These are phyloP conservation scores for Acleris laterana DNA, from an alignment of 2,888 invertebrate species.

Conservation along the genomic window DNA sequence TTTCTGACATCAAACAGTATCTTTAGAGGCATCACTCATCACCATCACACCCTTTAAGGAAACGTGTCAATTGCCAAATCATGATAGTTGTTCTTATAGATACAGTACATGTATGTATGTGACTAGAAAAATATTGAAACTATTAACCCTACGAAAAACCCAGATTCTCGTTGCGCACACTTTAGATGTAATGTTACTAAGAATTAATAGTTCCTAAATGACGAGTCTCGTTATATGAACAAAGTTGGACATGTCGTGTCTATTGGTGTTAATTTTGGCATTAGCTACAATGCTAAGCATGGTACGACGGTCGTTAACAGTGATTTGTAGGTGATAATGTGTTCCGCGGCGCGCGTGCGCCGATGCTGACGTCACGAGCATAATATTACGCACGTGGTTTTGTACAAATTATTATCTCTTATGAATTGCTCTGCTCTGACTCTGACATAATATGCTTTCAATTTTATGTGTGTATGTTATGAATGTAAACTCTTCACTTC, in stretches of 20 bases:
- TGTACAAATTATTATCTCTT: conserved; percentile 17
- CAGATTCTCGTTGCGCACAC: background rate
- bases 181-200: background rate
- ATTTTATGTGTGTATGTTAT: too few relatives aligned
- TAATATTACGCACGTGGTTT: conserved; percentile 38
- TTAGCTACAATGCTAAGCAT: conserved; percentile 33
- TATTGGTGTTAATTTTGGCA: conserved; percentile 38
- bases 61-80: too few relatives aligned
- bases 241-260: conserved; percentile 24
- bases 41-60: too few relatives aligned
- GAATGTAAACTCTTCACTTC: too few relatives aligned
- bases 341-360: conserved; percentile 42
- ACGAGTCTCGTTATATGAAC: conserved; percentile 11
- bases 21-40: conserved; percentile 7
- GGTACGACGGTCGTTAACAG: conserved; percentile 51
- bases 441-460: too few relatives aligned
- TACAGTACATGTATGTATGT: too few relatives aligned
- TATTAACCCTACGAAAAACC: background rate
- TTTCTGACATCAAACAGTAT: conserved; percentile 10
- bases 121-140: too few relatives aligned
- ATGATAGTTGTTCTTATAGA: too few relatives aligned
- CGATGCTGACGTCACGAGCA: conserved; percentile 39
- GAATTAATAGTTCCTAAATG: conserved; percentile 2
- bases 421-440: too few relatives aligned
- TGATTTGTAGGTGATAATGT: conserved; percentile 58